Evolutionary conservation across 1,140 invertebrate species (phyloP), one percentile per base, ranked within the genome.

Genomic region (Eurosta solidaginis): DNA sequence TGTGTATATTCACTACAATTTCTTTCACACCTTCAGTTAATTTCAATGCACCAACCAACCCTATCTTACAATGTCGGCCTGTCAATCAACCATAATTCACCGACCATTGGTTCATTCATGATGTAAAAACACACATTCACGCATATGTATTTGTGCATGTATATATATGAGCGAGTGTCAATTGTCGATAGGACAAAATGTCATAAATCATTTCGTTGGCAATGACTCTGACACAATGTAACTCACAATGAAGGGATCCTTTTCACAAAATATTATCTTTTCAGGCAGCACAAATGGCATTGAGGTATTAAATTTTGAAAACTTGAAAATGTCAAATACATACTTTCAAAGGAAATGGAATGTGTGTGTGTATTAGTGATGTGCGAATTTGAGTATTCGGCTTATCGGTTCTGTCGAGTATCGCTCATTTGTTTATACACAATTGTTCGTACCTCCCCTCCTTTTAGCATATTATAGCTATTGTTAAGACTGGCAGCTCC

Each of bases 261-360:
- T 68, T 68, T 68, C 59, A 68, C 36, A 40, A 68, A 68, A 40
- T 68, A 68, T 68, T 68, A 68, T 68, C 59, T 20, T 14, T 20
- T 20, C n/a, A 33, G 33, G 33, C 33, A n/a, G n/a, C n/a, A 40
- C 22, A 68, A 68, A 68, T 68, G 59, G 59, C 59, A 33, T 68
- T 68, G 59, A 68, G 33, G 59, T 33, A 68, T 68, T 40, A 68
- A 68, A 68, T 68, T 68, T 68, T 20, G 59, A 68, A 20, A 17
- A 68, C 59, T 68, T 68, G n/a, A 68, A 68, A 68, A 68, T 68
- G 59, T 68, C 59, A 68, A 40, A 68, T 40, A 40, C 59, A 36
- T 68, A 25, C 14, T n/a, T 22, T 40, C 12, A n/a, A 22, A n/a
- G 29, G 20, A 6, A 22, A 52, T 5, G 29, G 27, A 6, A 4